Evolutionary conservation across 1,140 invertebrate species (phyloP), one percentile per base, ranked within the genome.

Genomic region (Neodiprion fabricii): DNA sequence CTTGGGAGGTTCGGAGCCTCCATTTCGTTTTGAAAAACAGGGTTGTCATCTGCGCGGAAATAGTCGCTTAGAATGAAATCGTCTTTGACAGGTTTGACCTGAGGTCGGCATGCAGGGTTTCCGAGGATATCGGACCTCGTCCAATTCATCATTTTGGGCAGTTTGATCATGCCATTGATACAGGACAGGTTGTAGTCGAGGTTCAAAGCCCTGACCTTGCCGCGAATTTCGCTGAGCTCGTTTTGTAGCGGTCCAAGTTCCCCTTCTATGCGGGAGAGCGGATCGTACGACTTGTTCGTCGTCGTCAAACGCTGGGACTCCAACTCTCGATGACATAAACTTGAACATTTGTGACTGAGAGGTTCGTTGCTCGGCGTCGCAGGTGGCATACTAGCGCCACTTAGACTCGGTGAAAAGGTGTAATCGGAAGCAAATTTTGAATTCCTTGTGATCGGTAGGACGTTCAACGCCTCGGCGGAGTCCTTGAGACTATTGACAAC

Each of bases 221-320:
- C 67, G 10, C 40, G 67, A 23, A 69, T 69, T 69, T 69, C 67
- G 40, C 21, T 23, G 8, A 69, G 40, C 40, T 69, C 40, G 40
- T 69, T 69, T 69, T 69, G 67, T 14, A 69, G n/a, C 67, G 67
- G 67, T 14, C 21, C 67, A 23, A 69, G 40, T 69, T 69, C 67
- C 4, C 67, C 67, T 69, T 69, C 67, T 21, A 69, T 69, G 21
- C 67, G 67, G 12, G 67, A 69, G 9, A 69, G 21, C 67, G 67
- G 67, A 9, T 69, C 17, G 40, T 69, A 69, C 11, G 11, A 14
- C 3, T 12, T 12, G 11, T 61, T 61, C 53, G 11, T 61, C 53
- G 53, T 14, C 0, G 53, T 17, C 53, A 61, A 61, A 40, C 28
- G 28, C 28, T 40, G 28, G 7, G 11, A 14, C 11, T 61, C 53